Evolutionary conservation across 2,888 invertebrate species (phyloP).

Genomic region (Nephrotoma guestfalica): DNA sequence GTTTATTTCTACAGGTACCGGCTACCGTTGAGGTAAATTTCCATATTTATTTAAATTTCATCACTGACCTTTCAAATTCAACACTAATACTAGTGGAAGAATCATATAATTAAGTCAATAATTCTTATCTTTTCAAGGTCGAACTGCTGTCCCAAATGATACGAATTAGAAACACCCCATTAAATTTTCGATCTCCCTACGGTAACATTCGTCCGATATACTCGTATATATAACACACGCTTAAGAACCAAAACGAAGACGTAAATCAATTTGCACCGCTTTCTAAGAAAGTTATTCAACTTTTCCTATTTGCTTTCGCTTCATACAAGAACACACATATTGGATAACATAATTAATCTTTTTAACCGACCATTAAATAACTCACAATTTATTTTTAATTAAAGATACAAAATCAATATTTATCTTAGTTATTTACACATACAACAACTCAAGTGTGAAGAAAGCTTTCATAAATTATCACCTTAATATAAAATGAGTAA

Average conservation of each 20-base stretch:
- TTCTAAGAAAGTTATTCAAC: not conserved
- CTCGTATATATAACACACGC: not conserved
- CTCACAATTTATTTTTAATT: not conserved
- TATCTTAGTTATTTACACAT: not conserved
- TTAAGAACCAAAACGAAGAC: not conserved
- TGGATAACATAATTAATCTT: not conserved
- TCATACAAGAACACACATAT: not conserved
- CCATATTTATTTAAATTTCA: too few species aligned
- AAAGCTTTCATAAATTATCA: not conserved
- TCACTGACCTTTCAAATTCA: too few species aligned
- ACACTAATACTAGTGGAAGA: too few species aligned
- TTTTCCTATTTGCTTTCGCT: not conserved
- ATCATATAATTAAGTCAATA: too few species aligned
- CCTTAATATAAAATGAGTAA: not conserved
- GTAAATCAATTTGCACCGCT: not conserved
- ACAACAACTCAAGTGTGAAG: not conserved
- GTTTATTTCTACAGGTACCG: too few species aligned
- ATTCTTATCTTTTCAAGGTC: not conserved
- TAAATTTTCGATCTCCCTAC: not conserved
- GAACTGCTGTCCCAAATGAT: not conserved
- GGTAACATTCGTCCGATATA: not conserved
- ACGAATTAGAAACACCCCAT: not conserved
- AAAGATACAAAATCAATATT: not conserved
- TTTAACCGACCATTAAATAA: not conserved
- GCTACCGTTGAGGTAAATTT: too few species aligned